A percentile compares a stretch with the other conserved stretches of the same genome.
These are phyloP conservation scores for Glossophaga mutica DNA, from an alignment of 2,797 vertebrate genomes.

Conservation along the genomic window DNA sequence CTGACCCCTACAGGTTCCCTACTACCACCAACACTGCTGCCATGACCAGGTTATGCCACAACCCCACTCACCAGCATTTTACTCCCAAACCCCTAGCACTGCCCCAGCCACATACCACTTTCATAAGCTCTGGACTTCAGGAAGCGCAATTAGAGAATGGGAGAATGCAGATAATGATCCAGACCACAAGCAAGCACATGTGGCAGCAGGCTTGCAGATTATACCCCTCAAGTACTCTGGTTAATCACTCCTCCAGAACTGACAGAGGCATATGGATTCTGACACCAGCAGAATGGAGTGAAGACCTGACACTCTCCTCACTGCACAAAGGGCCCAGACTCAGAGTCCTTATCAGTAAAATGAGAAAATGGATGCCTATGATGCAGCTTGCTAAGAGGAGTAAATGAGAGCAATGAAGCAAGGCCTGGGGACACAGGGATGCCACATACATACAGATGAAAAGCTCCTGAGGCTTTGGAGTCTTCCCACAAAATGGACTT, in stretches of 20 bases:
- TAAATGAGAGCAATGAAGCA: background rate
- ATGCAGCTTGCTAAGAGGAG: background rate
- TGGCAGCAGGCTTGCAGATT: background rate
- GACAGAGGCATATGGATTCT: background rate
- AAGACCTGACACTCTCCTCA: background rate
- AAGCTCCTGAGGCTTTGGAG: background rate
- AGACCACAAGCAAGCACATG: background rate
- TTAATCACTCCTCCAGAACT: background rate
- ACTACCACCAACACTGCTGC: background rate
- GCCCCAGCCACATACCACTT: background rate
- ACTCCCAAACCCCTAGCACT: background rate
- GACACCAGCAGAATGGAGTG: background rate
- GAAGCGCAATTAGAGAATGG: background rate
- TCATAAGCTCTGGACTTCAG: background rate
- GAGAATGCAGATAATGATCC: background rate
- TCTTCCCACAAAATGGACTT: background rate
- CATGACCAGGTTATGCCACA: background rate
- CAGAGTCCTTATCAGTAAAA: background rate
- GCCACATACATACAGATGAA: background rate
- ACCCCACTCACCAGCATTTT: background rate
- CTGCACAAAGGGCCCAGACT: background rate
- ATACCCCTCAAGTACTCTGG: background rate
- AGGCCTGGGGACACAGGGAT: background rate
- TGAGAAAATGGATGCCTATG: background rate
- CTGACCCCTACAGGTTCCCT: background rate